phyloP scores from a whole-genome alignment of 2,888 invertebrate species.

The Fragum whitleyi region DNA sequence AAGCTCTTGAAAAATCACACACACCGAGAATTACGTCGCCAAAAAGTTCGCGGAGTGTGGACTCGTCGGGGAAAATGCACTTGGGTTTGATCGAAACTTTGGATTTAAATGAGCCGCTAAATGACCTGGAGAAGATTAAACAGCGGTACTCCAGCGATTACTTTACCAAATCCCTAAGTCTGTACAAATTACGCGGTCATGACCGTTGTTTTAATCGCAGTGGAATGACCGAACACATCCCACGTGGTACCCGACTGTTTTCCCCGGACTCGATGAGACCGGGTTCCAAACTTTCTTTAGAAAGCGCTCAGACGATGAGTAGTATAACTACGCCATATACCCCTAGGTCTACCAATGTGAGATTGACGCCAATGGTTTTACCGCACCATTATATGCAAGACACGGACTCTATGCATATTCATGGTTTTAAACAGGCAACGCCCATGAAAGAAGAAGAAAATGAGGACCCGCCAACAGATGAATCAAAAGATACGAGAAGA shows the following conservation, averaged over 20 bases:
- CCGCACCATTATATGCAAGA: conserved; percentile 22
- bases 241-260: conserved; percentile 46
- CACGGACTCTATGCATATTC: neutral
- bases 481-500: neutral
- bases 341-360: neutral
- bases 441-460: neutral
- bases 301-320: conserved; percentile 42
- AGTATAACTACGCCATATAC: conserved; percentile 20
- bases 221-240: conserved; percentile 45
- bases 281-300: conserved; percentile 33
- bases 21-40: conserved; percentile 52
- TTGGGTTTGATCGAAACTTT: conserved; percentile 60
- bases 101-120: conserved; percentile 58
- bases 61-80: conserved; percentile 61
- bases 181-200: conserved; percentile 62
- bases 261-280: conserved; percentile 25
- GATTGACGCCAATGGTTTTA: conserved; percentile 14
- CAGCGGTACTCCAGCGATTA: conserved; percentile 61
- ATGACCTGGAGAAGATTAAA: conserved; percentile 62
- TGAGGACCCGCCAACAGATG: neutral
- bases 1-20: conserved; percentile 30
- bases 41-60: conserved; percentile 55
- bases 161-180: conserved; percentile 54
- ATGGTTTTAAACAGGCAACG: neutral
- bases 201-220: conserved; percentile 54